phyloP scores from a whole-genome alignment of 1,140 invertebrate species.

The Psilanteris sp. region DNA sequence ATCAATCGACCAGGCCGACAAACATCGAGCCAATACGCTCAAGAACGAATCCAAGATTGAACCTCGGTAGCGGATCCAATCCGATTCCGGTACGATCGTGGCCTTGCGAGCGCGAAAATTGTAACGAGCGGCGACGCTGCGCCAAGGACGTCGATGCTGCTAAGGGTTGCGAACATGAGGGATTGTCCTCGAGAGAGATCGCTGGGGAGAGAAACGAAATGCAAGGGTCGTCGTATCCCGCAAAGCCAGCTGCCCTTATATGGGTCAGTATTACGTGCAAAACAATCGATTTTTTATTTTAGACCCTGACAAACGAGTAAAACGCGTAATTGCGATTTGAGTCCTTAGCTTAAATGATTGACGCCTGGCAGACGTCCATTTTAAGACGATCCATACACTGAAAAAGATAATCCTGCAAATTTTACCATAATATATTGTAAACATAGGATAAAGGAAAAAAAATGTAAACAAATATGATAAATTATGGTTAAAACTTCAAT shows the following conservation, averaged over 20 bases:
- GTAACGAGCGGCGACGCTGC: conserved; percentile 30
- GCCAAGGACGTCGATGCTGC: conserved; percentile 24
- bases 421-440: too few relatives aligned
- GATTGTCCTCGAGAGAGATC: conserved; percentile 59
- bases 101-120: conserved; percentile 44
- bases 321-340: too few relatives aligned
- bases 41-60: conserved; percentile 35
- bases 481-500: too few relatives aligned
- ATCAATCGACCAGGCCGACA: conserved; percentile 50
- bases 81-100: conserved; percentile 40
- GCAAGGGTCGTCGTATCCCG: conserved; percentile 57
- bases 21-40: conserved; percentile 32
- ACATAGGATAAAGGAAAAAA: too few relatives aligned
- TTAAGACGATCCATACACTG: too few relatives aligned
- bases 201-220: conserved; percentile 57
- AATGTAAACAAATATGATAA: too few relatives aligned
- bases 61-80: conserved; percentile 46
- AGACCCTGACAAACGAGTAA: too few relatives aligned
- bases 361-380: too few relatives aligned
- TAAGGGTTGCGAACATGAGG: conserved; percentile 51
- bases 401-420: too few relatives aligned
- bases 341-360: too few relatives aligned
- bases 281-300: conserved; percentile 72
- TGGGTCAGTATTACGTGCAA: conserved; percentile 72
- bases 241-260: conserved; percentile 75